Evolutionary conservation across 2,113 vertebrate genomes (phyloP), one percentile per base, ranked within the genome.

Genomic region (Alectura lathami): DNA sequence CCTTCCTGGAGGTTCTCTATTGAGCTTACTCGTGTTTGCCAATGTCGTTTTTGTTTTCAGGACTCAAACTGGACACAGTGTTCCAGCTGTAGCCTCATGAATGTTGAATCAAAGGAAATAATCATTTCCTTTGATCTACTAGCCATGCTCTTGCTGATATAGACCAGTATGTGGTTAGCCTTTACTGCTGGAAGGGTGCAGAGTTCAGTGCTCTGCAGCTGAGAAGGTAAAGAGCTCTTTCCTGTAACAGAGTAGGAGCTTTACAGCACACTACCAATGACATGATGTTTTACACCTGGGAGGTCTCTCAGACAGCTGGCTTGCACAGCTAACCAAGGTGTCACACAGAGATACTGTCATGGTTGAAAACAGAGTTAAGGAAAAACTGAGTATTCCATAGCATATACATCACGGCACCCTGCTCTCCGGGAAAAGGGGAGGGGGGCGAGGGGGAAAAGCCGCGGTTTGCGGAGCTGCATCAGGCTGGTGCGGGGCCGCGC

Each of bases 221-320:
- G 91, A 91, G 78, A 86, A 85, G 64, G 69, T 81, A 56, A 66
- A 88, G 32, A 66, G 17, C 34, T 72, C 45, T 89, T 88, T 95
- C n/a, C 38, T 77, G 40, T 77, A 36, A 73, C 27, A 79, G 66
- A 76, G 60, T 22, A 78, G 60, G 62, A 74, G 34, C 66, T 73
- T 73, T 91, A 45, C 30, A 93, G 11, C 40, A 56, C 17, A n/a
- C 13, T 83, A 82, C 48, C 79, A 62, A 17, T 82, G 38, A 12
- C 3, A 1, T 63, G 47, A 32, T 6, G 5, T 51, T 89, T 69
- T 82, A 48, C 45, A 76, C 40, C 74, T 88, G 45, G 74, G 70
- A 94, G 82, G 43, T 89, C 81, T 89, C 45, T 77, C 27, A 57
- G 66, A 60, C 45, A 76, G 67, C n/a, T 90, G 67, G 64, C 27